A percentile compares a stretch with the other conserved stretches of the same genome.
Evolutionary conservation across 2,888 invertebrate genomes (phyloP).

Genomic region (Drosophila pseudotakahashii): DNA sequence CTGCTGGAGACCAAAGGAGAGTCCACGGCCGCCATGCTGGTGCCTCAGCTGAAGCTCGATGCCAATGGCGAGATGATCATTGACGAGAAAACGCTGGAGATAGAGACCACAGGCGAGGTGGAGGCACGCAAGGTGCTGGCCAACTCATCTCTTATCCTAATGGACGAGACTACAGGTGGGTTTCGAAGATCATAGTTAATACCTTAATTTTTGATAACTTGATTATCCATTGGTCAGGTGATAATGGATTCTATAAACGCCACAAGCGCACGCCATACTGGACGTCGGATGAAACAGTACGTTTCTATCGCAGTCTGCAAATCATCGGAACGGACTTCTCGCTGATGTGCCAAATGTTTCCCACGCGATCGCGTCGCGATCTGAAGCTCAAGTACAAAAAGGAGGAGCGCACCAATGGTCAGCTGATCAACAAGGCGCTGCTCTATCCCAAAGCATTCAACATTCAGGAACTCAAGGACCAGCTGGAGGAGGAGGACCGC

Average conservation of each 20-base stretch:
- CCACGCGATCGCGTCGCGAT: slow-evolving; percentile 91
- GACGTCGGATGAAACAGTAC: slow-evolving; percentile 91
- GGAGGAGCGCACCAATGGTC: slow-evolving; percentile 92
- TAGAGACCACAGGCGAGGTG: slow-evolving; percentile 88
- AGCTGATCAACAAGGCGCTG: slow-evolving; percentile 90
- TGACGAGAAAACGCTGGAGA: slow-evolving; percentile 92
- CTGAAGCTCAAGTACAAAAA: slow-evolving; percentile 96
- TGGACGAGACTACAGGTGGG: slow-evolving; percentile 85
- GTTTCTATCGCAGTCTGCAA: slow-evolving; percentile 95
- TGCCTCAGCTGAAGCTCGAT: slow-evolving; percentile 93
- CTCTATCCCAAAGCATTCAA: slow-evolving; percentile 89
- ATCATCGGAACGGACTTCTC: slow-evolving; percentile 97
- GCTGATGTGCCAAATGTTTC: slow-evolving; percentile 93
- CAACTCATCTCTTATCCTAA: slow-evolving; percentile 87
- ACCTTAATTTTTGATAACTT: neutral
- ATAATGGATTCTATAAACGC: slow-evolving; percentile 88
- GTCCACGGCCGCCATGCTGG: slow-evolving; percentile 85
- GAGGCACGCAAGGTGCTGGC: slow-evolving; percentile 88
- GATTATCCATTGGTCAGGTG: slow-evolving; percentile 43
- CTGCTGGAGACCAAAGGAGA: slow-evolving; percentile 55
- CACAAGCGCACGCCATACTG: slow-evolving; percentile 90
- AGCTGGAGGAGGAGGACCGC: slow-evolving; percentile 85
- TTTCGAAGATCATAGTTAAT: no score
- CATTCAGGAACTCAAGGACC: slow-evolving; percentile 86
- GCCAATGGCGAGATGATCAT: slow-evolving; percentile 93